A percentile compares a stretch with the other conserved stretches of the same genome.
Conservation (phyloP, 2,797 vertebrate genomes). For the Bufotes viridis region DNA sequence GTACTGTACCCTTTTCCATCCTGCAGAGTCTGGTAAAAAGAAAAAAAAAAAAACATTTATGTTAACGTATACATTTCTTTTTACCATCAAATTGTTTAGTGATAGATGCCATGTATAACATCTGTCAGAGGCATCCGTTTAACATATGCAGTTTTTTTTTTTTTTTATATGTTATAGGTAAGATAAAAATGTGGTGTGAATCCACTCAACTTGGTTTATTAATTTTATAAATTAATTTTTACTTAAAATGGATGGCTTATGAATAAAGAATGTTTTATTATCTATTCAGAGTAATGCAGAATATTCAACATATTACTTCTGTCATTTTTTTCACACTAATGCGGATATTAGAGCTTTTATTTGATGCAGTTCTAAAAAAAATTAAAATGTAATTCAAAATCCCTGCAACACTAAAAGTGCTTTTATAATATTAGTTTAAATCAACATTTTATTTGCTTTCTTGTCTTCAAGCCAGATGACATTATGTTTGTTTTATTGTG, state of each 20-base stretch:
- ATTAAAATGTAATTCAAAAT: not conserved
- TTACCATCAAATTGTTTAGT: too few species aligned
- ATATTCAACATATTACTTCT: not conserved
- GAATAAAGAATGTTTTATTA: not conserved
- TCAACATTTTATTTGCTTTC: constrained; percentile 37
- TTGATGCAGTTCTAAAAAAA: not conserved
- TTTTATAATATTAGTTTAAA: constrained; percentile 28
- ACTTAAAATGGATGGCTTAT: not conserved
- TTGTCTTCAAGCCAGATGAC: constrained; percentile 28
- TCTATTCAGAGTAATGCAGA: not conserved
- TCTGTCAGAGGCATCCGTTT: too few species aligned
- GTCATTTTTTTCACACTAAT: not conserved
- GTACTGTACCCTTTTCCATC: too few species aligned
- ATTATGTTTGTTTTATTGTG: constrained; percentile 30
- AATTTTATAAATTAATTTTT: not conserved
- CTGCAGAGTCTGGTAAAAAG: too few species aligned
- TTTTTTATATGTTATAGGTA: too few species aligned
- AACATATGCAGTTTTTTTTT: too few species aligned
- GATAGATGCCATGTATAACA: too few species aligned
- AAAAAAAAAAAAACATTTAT: too few species aligned
- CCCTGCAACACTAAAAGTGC: not conserved
- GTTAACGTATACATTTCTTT: too few species aligned
- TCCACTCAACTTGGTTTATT: not conserved
- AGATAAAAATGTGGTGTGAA: too few species aligned
- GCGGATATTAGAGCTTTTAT: not conserved